Evolutionary conservation across 2,888 invertebrate species (phyloP).

Genomic region (Girardia tigrina): DNA sequence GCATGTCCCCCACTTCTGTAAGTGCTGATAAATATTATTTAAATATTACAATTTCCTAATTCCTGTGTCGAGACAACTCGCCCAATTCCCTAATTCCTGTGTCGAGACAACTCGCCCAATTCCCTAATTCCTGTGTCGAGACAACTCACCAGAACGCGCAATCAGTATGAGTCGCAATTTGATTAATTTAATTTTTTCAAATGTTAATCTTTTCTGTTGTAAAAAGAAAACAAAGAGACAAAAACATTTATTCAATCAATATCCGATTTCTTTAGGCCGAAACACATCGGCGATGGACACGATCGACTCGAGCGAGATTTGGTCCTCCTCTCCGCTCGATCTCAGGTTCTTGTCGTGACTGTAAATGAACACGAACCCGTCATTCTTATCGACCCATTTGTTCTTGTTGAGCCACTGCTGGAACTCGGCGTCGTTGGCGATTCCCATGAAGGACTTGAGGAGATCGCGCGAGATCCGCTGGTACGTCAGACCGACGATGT

Average conservation of each 20-base stretch:
- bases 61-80: no score
- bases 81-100: no score
- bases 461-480: conserved; percentile 4
- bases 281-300: background rate
- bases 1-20: no score
- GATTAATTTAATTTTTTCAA: no score
- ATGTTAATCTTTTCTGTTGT: no score
- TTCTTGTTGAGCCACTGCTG: conserved; percentile 1
- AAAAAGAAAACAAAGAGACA: background rate
- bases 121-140: no score
- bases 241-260: background rate
- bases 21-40: no score
- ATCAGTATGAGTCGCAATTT: no score
- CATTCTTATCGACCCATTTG: background rate
- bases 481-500: background rate
- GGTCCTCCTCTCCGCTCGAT: background rate
- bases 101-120: no score
- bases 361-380: background rate
- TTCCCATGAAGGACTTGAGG: background rate
- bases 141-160: no score
- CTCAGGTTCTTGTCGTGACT: conserved; percentile 6
- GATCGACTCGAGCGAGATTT: background rate
- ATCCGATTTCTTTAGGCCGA: background rate
- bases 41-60: no score
- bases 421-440: background rate